Conservation (phyloP, 92 coral and sea anemone species). For the Epizoanthus ramosus region DNA sequence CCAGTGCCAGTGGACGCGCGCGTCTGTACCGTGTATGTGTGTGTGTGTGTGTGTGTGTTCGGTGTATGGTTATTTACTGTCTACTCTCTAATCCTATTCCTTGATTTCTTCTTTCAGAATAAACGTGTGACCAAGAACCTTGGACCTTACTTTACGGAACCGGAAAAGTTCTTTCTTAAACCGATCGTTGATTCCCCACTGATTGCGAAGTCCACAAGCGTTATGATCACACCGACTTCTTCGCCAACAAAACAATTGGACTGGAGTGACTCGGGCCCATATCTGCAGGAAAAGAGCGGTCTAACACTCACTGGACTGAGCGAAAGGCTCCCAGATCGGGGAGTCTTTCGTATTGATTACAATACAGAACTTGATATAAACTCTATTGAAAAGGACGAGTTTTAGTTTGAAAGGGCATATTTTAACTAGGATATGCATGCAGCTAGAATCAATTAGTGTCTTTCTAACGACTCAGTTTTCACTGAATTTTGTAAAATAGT, state of each 20-base stretch:
- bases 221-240: constrained; percentile 83
- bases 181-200: constrained; percentile 81
- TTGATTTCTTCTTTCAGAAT: constrained; percentile 67
- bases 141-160: constrained; percentile 78
- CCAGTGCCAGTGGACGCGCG: neutral
- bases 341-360: constrained; percentile 71
- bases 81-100: neutral
- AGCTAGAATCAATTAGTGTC: neutral
- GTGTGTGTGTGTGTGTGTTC: constrained; percentile 11
- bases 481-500: constrained; percentile 39
- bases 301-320: constrained; percentile 26
- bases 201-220: constrained; percentile 71
- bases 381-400: constrained; percentile 88
- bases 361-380: constrained; percentile 80
- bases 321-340: constrained; percentile 61
- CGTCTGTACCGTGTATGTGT: neutral
- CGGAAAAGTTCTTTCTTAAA: constrained; percentile 81
- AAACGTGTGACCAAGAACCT: constrained; percentile 69
- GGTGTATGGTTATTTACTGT: neutral
- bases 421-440: constrained; percentile 34
- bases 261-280: constrained; percentile 7
- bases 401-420: constrained; percentile 46
- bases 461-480: neutral
- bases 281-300: constrained; percentile 11
- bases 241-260: constrained; percentile 88